Evolutionary conservation across 2,888 invertebrate genomes (phyloP), one percentile per base, ranked within the genome.

Genomic region (Plebejus melissa): DNA sequence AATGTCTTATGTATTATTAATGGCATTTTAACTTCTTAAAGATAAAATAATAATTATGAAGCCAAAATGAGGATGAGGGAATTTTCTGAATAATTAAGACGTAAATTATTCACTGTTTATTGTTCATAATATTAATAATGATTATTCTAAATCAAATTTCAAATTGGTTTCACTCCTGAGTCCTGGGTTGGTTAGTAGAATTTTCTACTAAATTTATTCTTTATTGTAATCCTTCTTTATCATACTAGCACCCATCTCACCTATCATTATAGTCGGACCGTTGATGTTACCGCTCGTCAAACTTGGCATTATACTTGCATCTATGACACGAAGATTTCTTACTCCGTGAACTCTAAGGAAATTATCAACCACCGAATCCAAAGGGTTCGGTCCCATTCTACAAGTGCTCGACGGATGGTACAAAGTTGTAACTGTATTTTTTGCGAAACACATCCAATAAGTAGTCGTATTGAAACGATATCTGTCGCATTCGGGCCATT

Each of bases 201-300:
- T 50, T 50, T 72, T 50, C 0, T 50, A 50, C 11, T 22, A 22
- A 22, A 22, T 22, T 28, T 54, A 72, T 41, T 50, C 0, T 41
- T 36, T 57, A 54, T 69, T 75, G 75, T 83, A 77, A 75, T 83
- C 83, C 81, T 95, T 91, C 84, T 96, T 96, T 74, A 97, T 95
- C 87, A 97, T 93, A 84, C 97, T 96, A 0, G 96, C 94, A 0
- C 94, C 96, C 82, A 96, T 96, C 83, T 97, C 97, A 0, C 95
- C 97, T 72, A 97, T 96, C 97, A 97, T 97, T 16, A 96, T 95
- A 0, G 94, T 94, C 0, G 97, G 96, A 0, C 95, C 97, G 83
- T 97, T 97, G 0, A 96, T 97, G 84, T 97, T 97, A 0, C 96
- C 96, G 82, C 96, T 97, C 0, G 96, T 94, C 74, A 96, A 94